phyloP scores from a whole-genome alignment of 1,140 invertebrate genomes.

The Drosophila ambigua region DNA sequence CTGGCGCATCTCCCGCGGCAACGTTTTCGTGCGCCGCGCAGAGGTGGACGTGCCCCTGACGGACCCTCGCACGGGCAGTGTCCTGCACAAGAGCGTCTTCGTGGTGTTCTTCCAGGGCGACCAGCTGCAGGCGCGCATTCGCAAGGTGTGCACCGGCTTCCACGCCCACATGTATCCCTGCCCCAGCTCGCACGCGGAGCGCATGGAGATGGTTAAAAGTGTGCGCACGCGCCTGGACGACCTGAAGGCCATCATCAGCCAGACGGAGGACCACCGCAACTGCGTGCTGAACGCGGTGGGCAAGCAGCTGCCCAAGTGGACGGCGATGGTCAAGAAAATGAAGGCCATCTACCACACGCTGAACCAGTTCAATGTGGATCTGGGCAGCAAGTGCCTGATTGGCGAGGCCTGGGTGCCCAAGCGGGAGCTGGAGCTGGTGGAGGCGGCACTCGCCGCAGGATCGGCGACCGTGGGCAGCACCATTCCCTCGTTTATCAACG shows the following conservation, averaged over 20 bases:
- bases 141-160: constrained; percentile 98
- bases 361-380: constrained; percentile 94
- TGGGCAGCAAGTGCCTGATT: constrained; percentile 96
- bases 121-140: constrained; percentile 96
- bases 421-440: constrained; percentile 92
- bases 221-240: constrained; percentile 97
- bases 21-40: constrained; percentile 94
- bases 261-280: constrained; percentile 97
- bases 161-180: constrained; percentile 98
- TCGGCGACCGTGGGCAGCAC: constrained; percentile 95
- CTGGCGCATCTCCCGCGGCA: constrained; percentile 97
- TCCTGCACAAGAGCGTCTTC: constrained; percentile 97
- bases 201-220: constrained; percentile 96
- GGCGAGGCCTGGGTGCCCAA: constrained; percentile 98
- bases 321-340: constrained; percentile 93
- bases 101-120: constrained; percentile 99
- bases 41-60: constrained; percentile 93
- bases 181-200: constrained; percentile 94
- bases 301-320: constrained; percentile 97
- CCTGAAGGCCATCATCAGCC: constrained; percentile 95
- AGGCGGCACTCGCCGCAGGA: constrained; percentile 94
- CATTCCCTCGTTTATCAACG: constrained; percentile 95
- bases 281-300: constrained; percentile 95
- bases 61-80: constrained; percentile 92
- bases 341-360: constrained; percentile 95